Conservation (phyloP, 1,140 invertebrate genomes). For the Ceratoteleas bidentatus region DNA sequence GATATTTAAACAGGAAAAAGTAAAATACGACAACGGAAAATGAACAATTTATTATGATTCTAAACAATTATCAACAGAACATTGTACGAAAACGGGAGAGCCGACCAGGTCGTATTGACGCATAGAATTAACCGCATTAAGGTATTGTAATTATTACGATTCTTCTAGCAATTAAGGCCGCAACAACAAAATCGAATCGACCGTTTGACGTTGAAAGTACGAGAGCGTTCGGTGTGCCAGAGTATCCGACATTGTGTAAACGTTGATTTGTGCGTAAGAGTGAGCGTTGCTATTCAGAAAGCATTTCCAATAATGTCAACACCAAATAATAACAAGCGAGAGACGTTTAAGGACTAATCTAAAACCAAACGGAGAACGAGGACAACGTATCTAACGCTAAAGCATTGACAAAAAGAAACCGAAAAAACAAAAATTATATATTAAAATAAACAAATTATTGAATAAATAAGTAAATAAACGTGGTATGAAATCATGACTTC, state of each 20-base stretch:
- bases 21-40: slow-evolving; percentile 35
- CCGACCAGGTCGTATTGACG: slow-evolving; percentile 56
- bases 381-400: slow-evolving; percentile 22
- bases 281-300: slow-evolving; percentile 65
- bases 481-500: slow-evolving; percentile 12
- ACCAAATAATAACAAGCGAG: slow-evolving; percentile 69
- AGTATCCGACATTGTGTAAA: slow-evolving; percentile 54
- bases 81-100: slow-evolving; percentile 27
- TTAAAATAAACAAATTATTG: slow-evolving; percentile 5
- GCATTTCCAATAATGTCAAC: slow-evolving; percentile 77
- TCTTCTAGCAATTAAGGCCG: slow-evolving; percentile 52
- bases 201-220: slow-evolving; percentile 72
- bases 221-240: slow-evolving; percentile 56
- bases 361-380: slow-evolving; percentile 45
- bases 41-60: slow-evolving; percentile 42
- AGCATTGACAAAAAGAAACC: slow-evolving; percentile 21
- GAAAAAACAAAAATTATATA: slow-evolving; percentile 20
- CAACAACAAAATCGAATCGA: slow-evolving; percentile 61
- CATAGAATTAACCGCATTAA: slow-evolving; percentile 47
- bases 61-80: slow-evolving; percentile 24
- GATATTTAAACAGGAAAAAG: slow-evolving; percentile 36
- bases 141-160: slow-evolving; percentile 51
- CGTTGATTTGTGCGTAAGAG: slow-evolving; percentile 27
- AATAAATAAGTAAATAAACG: slow-evolving; percentile 34
- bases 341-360: slow-evolving; percentile 46